phyloP scores from a whole-genome alignment of 2,888 invertebrate species.

The Serrognathus titanus region DNA sequence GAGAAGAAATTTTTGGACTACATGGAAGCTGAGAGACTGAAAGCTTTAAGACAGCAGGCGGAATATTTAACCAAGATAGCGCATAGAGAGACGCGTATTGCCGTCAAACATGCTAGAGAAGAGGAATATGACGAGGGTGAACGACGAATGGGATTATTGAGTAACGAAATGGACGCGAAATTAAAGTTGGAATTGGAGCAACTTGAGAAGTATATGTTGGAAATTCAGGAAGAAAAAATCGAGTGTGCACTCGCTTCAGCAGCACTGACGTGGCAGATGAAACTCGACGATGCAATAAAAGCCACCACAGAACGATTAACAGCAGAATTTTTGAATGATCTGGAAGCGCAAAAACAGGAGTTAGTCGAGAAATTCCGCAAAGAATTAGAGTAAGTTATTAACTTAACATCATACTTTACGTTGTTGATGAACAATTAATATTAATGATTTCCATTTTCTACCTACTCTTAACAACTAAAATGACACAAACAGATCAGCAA shows the following conservation, averaged over 20 bases:
- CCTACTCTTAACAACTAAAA: too few relatives aligned
- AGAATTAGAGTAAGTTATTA: constrained; percentile 32
- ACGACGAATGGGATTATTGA: constrained; percentile 21
- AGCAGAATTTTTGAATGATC: constrained; percentile 32
- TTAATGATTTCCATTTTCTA: too few relatives aligned
- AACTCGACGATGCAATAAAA: constrained; percentile 32
- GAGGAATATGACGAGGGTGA: constrained; percentile 22
- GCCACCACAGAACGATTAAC: constrained; percentile 34
- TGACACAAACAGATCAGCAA: too few relatives aligned
- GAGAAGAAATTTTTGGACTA: constrained; percentile 39
- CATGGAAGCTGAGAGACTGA: constrained; percentile 35
- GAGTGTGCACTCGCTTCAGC: constrained; percentile 28
- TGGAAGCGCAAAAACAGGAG: constrained; percentile 35
- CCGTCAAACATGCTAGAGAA: constrained; percentile 22
- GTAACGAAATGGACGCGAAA: constrained; percentile 23
- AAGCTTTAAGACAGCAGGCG: constrained; percentile 37
- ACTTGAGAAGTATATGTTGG: constrained; percentile 20
- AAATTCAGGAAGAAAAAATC: constrained; percentile 24
- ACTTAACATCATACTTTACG: neutral
- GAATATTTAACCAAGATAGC: constrained; percentile 26
- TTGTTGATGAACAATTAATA: too few relatives aligned
- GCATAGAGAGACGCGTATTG: constrained; percentile 27
- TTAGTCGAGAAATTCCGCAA: constrained; percentile 30
- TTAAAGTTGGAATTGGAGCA: constrained; percentile 25
- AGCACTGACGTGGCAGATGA: constrained; percentile 29